A percentile compares a stretch with the other conserved stretches of the same genome.
phyloP scores from a whole-genome alignment of 2,888 invertebrate genomes.

The Heliothis peltigera region DNA sequence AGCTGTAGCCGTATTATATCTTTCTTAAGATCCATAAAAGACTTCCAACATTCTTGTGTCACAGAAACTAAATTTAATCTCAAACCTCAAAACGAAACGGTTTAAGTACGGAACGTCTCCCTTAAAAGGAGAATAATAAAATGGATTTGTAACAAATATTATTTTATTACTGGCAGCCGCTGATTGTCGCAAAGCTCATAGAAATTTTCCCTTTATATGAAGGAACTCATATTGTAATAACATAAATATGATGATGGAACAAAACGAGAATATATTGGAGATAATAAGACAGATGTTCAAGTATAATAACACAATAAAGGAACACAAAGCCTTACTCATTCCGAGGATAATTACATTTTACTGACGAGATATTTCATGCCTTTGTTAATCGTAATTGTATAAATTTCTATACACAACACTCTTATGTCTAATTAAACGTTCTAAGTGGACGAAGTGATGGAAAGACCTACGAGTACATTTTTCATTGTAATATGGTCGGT shows the following conservation, averaged over 20 bases:
- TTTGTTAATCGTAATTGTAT: constrained; percentile 32
- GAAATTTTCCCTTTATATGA: constrained; percentile 26
- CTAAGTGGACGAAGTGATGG: background rate
- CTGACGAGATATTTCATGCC: constrained; percentile 10
- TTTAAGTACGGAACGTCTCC: constrained; percentile 56
- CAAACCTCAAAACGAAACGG: constrained; percentile 61
- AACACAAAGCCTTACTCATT: constrained; percentile 31
- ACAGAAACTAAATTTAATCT: constrained; percentile 43
- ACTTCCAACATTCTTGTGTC: constrained; percentile 17
- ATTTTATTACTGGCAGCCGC: constrained; percentile 37
- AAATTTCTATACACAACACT: constrained; percentile 1
- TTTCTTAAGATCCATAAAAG: too few species aligned
- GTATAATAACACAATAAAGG: constrained; percentile 24
- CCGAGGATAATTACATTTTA: constrained; percentile 22
- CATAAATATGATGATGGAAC: constrained; percentile 24
- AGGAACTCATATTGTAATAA: constrained; percentile 20
- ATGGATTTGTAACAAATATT: constrained; percentile 46
- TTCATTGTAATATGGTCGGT: too few species aligned
- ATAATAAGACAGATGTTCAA: constrained; percentile 11
- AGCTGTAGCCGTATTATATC: too few species aligned
- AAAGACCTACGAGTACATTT: background rate
- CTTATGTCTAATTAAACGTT: background rate
- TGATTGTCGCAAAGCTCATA: constrained; percentile 28
- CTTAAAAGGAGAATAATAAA: constrained; percentile 56
- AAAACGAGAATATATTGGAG: constrained; percentile 9